Evolutionary conservation across 1,140 invertebrate species (phyloP).

Genomic region (Brachystomella parvula): DNA sequence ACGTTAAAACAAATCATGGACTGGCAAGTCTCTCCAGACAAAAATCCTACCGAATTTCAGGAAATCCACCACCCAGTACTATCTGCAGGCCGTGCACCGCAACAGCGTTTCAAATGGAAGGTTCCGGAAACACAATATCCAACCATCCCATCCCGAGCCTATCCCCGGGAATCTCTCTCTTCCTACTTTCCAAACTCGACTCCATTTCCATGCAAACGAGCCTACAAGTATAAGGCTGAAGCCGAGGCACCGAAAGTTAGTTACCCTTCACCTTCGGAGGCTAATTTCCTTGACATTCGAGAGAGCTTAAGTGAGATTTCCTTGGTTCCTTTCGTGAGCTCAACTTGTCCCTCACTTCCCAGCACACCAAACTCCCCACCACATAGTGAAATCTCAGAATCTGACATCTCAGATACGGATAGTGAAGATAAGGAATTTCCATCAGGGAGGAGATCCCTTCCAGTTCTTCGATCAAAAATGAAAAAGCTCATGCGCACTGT

Average conservation of each 20-base stretch:
- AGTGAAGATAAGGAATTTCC: neutral
- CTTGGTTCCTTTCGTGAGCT: neutral
- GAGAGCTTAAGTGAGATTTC: neutral
- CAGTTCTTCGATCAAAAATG: neutral
- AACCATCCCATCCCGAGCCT: neutral
- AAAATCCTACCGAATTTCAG: neutral
- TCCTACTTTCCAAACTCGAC: neutral
- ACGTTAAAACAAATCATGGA: neutral
- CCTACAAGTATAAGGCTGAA: neutral
- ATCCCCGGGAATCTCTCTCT: neutral
- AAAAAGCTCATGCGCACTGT: neutral
- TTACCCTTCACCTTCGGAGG: too few relatives aligned
- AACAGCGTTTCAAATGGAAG: neutral
- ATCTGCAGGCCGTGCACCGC: neutral
- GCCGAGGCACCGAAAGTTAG: too few relatives aligned
- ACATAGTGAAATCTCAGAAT: neutral
- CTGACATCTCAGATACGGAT: neutral
- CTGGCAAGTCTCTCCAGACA: neutral
- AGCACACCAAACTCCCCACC: neutral
- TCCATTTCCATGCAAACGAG: neutral
- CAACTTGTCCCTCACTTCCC: neutral
- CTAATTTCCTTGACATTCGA: neutral
- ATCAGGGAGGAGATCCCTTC: neutral
- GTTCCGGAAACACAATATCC: neutral
- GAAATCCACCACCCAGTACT: neutral